These are phyloP conservation scores for Pyrrhura leucotis DNA, from an alignment of 2,797 vertebrate species.

Conservation along the genomic window DNA sequence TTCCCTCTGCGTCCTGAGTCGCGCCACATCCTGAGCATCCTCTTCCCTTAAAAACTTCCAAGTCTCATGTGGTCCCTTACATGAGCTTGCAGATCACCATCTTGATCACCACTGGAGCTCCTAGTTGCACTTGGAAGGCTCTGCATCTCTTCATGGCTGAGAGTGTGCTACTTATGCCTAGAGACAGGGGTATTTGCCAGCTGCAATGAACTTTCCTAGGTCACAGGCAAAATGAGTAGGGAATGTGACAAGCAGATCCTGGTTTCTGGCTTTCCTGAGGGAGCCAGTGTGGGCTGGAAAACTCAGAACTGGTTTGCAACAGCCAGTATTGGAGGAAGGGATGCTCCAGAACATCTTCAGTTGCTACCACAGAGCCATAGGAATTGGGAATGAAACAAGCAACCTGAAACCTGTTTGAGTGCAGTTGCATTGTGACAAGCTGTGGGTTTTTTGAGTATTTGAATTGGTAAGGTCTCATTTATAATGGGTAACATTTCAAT, in stretches of 20 bases:
- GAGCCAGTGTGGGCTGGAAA: background rate
- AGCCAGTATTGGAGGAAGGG: background rate
- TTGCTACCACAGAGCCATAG: background rate
- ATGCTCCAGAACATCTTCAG: background rate
- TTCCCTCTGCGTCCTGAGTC: rapidly evolving
- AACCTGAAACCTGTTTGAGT: background rate
- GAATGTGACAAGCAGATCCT: background rate
- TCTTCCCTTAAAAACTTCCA: background rate
- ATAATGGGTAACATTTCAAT: background rate
- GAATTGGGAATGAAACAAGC: background rate
- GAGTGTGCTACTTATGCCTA: background rate
- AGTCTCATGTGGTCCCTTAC: rapidly evolving
- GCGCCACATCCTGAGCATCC: rapidly evolving
- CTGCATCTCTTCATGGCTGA: background rate
- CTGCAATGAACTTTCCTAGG: background rate
- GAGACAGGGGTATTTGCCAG: background rate
- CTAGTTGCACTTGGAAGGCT: background rate
- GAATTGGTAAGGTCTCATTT: background rate
- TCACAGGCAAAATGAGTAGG: background rate
- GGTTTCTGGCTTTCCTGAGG: background rate
- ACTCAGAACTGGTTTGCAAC: background rate
- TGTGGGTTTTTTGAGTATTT: background rate
- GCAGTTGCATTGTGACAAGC: background rate
- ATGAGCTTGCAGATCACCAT: rapidly evolving
- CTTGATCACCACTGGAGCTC: background rate